Conservation (phyloP, 2,888 invertebrate species). For the Chaitophorus viminalis region DNA sequence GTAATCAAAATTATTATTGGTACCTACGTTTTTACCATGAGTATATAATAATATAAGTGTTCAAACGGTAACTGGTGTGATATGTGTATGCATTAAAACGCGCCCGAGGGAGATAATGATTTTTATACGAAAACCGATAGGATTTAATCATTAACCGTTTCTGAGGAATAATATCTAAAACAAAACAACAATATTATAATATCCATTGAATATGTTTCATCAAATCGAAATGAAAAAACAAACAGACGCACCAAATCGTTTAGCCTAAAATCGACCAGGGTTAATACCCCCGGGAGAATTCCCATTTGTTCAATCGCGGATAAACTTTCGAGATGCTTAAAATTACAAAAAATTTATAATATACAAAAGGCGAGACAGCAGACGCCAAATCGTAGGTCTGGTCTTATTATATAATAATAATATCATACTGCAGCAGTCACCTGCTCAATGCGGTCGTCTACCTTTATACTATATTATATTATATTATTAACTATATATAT, state of each 20-base stretch:
- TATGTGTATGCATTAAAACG: neutral
- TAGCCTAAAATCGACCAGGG: neutral
- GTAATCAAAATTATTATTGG: slow-evolving; percentile 21
- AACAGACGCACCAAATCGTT: neutral
- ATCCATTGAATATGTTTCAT: neutral
- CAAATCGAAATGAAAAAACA: neutral
- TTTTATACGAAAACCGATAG: slow-evolving; percentile 16
- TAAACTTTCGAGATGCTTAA: neutral
- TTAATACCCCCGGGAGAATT: neutral
- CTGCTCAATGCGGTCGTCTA: neutral
- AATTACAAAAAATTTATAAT: no score
- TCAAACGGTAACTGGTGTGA: neutral
- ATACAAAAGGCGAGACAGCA: no score
- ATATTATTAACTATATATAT: no score
- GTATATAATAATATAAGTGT: neutral
- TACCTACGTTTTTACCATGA: slow-evolving; percentile 2
- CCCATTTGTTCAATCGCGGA: neutral
- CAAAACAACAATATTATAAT: neutral
- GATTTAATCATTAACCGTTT: neutral
- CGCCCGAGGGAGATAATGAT: neutral
- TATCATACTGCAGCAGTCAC: neutral
- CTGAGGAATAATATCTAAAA: neutral
- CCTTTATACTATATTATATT: no score
- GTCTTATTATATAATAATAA: neutral
- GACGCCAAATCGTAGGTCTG: neutral